Evolutionary conservation across 2,888 invertebrate genomes (phyloP).

Genomic region (Platycheirus albimanus): DNA sequence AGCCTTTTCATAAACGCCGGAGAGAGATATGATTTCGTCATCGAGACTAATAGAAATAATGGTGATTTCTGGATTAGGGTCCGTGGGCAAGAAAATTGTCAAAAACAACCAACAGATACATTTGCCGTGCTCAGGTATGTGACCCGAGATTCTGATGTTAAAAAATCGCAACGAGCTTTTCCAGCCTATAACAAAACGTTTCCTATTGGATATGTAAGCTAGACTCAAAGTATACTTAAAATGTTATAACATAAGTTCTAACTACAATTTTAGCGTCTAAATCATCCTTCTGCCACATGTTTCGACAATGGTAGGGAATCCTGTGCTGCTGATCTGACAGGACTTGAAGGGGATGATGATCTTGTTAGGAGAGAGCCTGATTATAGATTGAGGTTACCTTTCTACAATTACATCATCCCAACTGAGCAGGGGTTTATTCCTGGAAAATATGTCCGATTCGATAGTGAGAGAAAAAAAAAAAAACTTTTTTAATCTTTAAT

Average conservation of each 20-base stretch:
- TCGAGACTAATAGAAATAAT: conserved; percentile 80
- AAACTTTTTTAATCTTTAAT: conserved; percentile 57
- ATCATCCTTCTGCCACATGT: conserved; percentile 76
- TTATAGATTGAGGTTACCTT: conserved; percentile 75
- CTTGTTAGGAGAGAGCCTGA: conserved; percentile 73
- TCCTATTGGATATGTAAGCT: conserved; percentile 17
- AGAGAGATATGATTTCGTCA: conserved; percentile 83
- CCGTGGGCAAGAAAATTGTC: conserved; percentile 75
- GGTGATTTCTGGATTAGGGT: conserved; percentile 77
- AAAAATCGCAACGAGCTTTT: conserved; percentile 45
- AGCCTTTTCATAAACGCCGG: conserved; percentile 81
- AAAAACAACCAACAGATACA: conserved; percentile 71
- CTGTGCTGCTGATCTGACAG: conserved; percentile 73
- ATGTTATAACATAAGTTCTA: background rate
- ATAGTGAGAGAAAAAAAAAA: conserved; percentile 77
- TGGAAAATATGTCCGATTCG: conserved; percentile 76
- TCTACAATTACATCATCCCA: conserved; percentile 73
- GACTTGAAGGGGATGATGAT: conserved; percentile 56
- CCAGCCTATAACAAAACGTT: conserved; percentile 60
- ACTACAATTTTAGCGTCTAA: conserved; percentile 71
- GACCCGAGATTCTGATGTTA: background rate
- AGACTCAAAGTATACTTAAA: too few relatives aligned
- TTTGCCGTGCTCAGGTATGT: conserved; percentile 76
- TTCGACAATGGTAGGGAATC: conserved; percentile 41
- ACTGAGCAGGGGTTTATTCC: conserved; percentile 72